Base-by-base conservation (phyloP, 2,113 vertebrate genomes). In the Serilophus lunatus region DNA sequence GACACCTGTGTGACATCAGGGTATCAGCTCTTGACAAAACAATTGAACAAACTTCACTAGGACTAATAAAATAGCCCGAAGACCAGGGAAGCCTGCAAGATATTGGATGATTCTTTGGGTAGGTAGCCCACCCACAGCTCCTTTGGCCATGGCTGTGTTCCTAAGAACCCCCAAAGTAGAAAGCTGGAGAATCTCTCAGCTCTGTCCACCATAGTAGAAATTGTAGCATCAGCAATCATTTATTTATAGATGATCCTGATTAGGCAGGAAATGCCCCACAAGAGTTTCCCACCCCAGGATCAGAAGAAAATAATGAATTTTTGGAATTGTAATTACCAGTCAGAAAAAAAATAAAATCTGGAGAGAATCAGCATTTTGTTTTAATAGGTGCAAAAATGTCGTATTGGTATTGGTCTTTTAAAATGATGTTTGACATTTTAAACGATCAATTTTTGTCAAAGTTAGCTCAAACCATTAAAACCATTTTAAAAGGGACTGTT, bases 371-470 rank as follows among this genome's bases (percentile, higher is more conserved):
- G 59, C 54, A 24, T 80, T 90, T 86, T 80, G 61, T 92, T 94
- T 78, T 56, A 74, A 63, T 75, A 66, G 76, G 72, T 83, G 47
- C 44, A 91, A 90, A 97, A 94, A 93, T 82, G 68, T 90, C 72
- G 4, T 35, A 31, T 81, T 88, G 80, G 59, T 81, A 40, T n/a
- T 63, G 64, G 53, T 81, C 88, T 88, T 86, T 40, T 59, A 40
- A 83, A 95, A 40, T 59, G 12, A 50, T 51, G 63, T 65, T 93
- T 94, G 91, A 78, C 88, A 90, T 93, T 95, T 94, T 71, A 53
- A 81, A 90, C 78, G 94, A 96, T 90, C 83, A 14, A 71, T 94
- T 92, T 93, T 63, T 86, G 29, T 90, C 69, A 54, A 68, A 86
- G 42, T 59, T 86, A 81, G 61, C 72, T 83, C 72, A 68, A 75